Base-by-base conservation (phyloP, 2,888 invertebrate genomes). In the Yponomeuta plumbellus region DNA sequence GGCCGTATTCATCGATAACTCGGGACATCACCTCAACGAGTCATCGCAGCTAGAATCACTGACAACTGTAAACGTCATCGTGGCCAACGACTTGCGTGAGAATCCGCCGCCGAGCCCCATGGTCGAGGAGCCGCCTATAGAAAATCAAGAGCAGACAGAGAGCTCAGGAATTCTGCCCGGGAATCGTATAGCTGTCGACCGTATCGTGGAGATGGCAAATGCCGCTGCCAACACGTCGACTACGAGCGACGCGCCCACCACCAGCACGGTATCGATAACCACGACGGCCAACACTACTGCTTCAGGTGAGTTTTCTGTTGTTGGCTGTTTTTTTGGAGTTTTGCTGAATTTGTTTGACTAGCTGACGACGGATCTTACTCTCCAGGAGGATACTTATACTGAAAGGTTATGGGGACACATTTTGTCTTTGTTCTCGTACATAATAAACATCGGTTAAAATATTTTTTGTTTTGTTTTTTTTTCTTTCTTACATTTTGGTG, bases 1-100 rank as follows among this genome's bases (percentile, higher is more conserved):
- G 0, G 85, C 90, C 0, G 91, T 91, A 0, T 90, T 88, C 69
- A 90, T 91, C n/a, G 91, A 92, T 64, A 91, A 90, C 61, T 78
- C 85, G 0, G 84, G 70, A 69, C 62, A 84, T 11, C 76, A 83
- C 0, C 74, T 74, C 8, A 80, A 81, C 0, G 88, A 89, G 2
- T 84, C 80, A 58, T 80, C 86, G 0, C 88, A 91, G 57, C 75
- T 92, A 71, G 90, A 91, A 67, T 87, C 88, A 0, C 66, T 92
- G 66, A 91, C 92, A 0, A 92, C 91, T 0, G 92, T 92, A 0
- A 91, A 91, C 66, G 91, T 91, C 0, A 91, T 91, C 0, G 91
- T 91, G 0, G 91, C 90, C 0, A 90, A 89, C 68, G 90, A 91
- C 66, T 68, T 86, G 67, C 78, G 78, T 20, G 85, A 84, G 34